phyloP scores from a whole-genome alignment of 2,113 vertebrate genomes.

The Sinocyclocheilus maitianheensis region DNA sequence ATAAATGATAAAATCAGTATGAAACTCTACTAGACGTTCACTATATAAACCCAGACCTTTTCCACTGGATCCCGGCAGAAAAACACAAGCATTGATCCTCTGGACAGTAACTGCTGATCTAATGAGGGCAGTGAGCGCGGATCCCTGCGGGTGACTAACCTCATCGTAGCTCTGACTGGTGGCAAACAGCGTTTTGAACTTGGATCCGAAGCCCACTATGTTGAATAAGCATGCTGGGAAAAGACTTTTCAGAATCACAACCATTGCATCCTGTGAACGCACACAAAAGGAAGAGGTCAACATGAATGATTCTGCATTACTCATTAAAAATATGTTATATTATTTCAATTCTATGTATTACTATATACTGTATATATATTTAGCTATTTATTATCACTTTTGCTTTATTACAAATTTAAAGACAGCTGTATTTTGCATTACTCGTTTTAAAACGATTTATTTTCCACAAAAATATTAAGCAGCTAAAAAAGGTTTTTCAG shows the following conservation, averaged over 20 bases:
- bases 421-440: too few relatives aligned
- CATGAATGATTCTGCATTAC: not conserved
- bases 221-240: conserved; percentile 90
- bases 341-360: too few relatives aligned
- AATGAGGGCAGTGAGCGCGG: conserved; percentile 13
- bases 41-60: not conserved
- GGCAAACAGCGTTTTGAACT: conserved; percentile 87
- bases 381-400: too few relatives aligned
- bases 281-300: not conserved
- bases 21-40: not conserved
- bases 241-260: conserved; percentile 91
- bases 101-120: not conserved
- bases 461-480: too few relatives aligned
- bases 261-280: conserved; percentile 83
- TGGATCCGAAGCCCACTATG: conserved; percentile 88
- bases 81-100: not conserved
- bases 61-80: not conserved
- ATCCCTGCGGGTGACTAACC: conserved; percentile 70
- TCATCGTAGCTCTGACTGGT: conserved; percentile 87
- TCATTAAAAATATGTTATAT: too few relatives aligned
- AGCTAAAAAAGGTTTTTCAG: too few relatives aligned
- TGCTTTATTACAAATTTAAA: too few relatives aligned
- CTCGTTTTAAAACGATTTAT: too few relatives aligned
- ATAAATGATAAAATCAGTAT: not conserved
- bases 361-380: too few relatives aligned